These are phyloP conservation scores for Sebastes taczanowskii DNA, from an alignment of 2,797 vertebrate species.

Conservation along the genomic window DNA sequence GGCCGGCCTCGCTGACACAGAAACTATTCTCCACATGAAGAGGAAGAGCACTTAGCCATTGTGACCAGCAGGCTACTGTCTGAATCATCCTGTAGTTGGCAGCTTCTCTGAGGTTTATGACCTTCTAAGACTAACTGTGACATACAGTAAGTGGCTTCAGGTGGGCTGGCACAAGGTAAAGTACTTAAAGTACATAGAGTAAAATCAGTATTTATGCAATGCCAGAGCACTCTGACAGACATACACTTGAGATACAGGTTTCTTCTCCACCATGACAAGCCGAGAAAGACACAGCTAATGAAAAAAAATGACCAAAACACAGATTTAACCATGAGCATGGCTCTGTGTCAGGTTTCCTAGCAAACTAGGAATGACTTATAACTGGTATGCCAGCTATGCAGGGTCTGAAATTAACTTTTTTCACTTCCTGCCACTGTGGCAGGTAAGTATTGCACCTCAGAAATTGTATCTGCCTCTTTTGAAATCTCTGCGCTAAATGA, in stretches of 20 bases:
- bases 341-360: slow-evolving; percentile 34
- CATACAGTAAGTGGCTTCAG: background rate
- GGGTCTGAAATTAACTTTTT: too few species aligned
- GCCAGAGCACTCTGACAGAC: background rate
- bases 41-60: background rate
- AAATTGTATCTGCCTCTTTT: too few species aligned
- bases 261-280: background rate
- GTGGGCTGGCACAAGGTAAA: background rate
- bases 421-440: too few species aligned
- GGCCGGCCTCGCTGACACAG: background rate
- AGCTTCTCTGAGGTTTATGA: background rate
- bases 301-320: background rate
- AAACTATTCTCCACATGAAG: background rate
- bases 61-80: background rate
- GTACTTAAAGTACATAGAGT: background rate
- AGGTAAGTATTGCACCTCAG: too few species aligned
- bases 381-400: slow-evolving; percentile 19
- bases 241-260: background rate
- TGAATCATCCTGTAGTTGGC: background rate
- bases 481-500: too few species aligned
- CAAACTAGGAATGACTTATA: slow-evolving; percentile 31
- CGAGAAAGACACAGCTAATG: background rate
- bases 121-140: background rate
- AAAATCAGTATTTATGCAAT: background rate
- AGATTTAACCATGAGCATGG: background rate